A percentile compares a stretch with the other conserved stretches of the same genome.
Evolutionary conservation across 2,113 vertebrate genomes (phyloP).

Genomic region (Egretta garzetta): DNA sequence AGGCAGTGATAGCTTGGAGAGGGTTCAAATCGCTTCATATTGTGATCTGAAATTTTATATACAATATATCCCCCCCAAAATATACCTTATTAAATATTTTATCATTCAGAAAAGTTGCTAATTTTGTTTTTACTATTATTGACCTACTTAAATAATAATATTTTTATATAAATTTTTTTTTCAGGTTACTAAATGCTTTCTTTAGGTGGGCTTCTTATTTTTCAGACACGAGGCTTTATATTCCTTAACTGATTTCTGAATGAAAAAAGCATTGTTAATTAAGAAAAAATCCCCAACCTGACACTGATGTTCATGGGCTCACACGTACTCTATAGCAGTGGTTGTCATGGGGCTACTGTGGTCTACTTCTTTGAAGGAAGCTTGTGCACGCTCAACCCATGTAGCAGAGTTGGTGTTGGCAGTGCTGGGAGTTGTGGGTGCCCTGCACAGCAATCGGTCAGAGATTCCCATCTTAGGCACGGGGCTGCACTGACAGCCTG

Average conservation of each 20-base stretch:
- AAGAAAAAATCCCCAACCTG: too few relatives aligned
- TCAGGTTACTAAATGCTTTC: neutral
- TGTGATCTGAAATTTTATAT: constrained; percentile 99
- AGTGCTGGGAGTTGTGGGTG: neutral
- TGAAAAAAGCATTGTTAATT: neutral
- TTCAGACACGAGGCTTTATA: neutral
- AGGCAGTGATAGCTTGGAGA: constrained; percentile 85
- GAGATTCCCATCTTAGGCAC: neutral
- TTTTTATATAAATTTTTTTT: neutral
- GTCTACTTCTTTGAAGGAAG: neutral
- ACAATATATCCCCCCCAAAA: constrained; percentile 90
- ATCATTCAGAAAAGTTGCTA: constrained; percentile 85
- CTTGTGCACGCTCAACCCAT: neutral
- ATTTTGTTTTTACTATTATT: constrained; percentile 50
- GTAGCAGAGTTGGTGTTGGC: too few relatives aligned
- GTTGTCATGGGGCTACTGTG: neutral
- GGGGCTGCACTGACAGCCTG: neutral
- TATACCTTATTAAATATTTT: constrained; percentile 99
- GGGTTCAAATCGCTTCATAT: constrained; percentile 91
- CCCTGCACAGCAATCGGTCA: accelerated
- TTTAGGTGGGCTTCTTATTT: neutral
- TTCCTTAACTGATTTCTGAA: neutral
- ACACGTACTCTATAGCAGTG: accelerated
- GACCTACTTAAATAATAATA: neutral
- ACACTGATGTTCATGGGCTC: accelerated